Percentiles rank a stretch among this genome's conserved stretches.
These are phyloP conservation scores for Diabrotica virgifera DNA, from an alignment of 1,140 invertebrate species.

Conservation along the genomic window DNA sequence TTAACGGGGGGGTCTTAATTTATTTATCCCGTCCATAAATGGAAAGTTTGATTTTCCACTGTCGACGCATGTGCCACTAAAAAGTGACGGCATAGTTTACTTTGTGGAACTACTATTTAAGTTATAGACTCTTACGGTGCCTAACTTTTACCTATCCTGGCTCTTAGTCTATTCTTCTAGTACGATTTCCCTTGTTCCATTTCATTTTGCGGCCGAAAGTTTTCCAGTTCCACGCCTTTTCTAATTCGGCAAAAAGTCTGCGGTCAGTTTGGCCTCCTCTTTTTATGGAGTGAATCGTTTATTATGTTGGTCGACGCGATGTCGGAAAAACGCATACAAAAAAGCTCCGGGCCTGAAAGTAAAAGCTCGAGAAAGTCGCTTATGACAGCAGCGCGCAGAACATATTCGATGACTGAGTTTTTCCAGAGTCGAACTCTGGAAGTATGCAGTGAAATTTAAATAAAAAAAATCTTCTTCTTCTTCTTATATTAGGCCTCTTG, in stretches of 20 bases:
- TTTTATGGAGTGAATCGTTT: slow-evolving; percentile 2
- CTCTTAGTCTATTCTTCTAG: too few species aligned
- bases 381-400: slow-evolving; percentile 6
- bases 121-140: too few species aligned
- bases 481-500: too few species aligned
- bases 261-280: slow-evolving; percentile 6
- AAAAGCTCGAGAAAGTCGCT: slow-evolving; percentile 7
- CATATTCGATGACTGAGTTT: slow-evolving; percentile 1
- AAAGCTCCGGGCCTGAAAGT: background rate
- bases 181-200: background rate
- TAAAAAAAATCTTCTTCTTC: too few species aligned
- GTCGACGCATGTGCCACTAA: too few species aligned
- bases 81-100: too few species aligned
- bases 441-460: too few species aligned
- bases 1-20: too few species aligned
- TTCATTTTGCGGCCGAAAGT: slow-evolving; percentile 1
- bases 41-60: too few species aligned
- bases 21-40: too few species aligned
- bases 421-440: background rate
- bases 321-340: slow-evolving; percentile 14
- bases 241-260: slow-evolving; percentile 6
- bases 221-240: slow-evolving; percentile 11
- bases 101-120: too few species aligned
- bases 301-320: slow-evolving; percentile 4
- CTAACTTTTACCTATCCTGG: too few species aligned